Percentiles rank a stretch among this genome's conserved stretches.
Conservation (phyloP, 2,888 invertebrate species). For the Lucinisca nassula region DNA sequence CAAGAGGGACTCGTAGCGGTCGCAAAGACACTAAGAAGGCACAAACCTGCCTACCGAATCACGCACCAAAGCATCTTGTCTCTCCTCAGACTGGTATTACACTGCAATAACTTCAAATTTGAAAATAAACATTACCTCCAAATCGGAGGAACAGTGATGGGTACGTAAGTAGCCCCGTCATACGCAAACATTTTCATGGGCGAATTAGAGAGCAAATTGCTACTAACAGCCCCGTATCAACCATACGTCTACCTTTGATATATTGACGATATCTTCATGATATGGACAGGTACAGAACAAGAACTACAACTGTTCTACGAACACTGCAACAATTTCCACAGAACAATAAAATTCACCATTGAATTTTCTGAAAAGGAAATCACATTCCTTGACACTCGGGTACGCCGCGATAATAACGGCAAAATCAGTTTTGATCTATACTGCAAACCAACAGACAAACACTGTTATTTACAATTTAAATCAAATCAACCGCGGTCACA, state of each 20-base stretch:
- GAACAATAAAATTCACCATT: constrained; percentile 27
- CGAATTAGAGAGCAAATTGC: constrained; percentile 17
- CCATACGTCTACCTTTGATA: constrained; percentile 41
- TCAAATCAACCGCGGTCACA: background rate
- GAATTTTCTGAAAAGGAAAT: background rate
- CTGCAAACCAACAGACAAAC: constrained; percentile 19
- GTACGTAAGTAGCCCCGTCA: constrained; percentile 39
- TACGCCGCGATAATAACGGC: background rate
- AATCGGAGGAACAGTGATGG: constrained; percentile 54
- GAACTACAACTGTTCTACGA: constrained; percentile 9
- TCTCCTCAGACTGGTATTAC: constrained; percentile 15
- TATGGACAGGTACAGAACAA: constrained; percentile 30
- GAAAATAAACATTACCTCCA: constrained; percentile 37
- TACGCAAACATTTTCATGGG: constrained; percentile 56
- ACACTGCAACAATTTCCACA: constrained; percentile 12
- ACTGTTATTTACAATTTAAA: constrained; percentile 1
- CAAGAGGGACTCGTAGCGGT: constrained; percentile 1
- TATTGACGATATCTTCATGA: constrained; percentile 57
- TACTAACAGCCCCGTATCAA: background rate
- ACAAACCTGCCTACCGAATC: constrained; percentile 6
- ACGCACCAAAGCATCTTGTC: background rate
- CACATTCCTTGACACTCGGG: constrained; percentile 14
- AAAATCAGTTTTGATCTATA: background rate
- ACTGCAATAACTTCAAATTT: constrained; percentile 29
- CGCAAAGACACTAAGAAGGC: background rate